phyloP scores from a whole-genome alignment of 2,888 invertebrate species.

The Limenitis camilla region DNA sequence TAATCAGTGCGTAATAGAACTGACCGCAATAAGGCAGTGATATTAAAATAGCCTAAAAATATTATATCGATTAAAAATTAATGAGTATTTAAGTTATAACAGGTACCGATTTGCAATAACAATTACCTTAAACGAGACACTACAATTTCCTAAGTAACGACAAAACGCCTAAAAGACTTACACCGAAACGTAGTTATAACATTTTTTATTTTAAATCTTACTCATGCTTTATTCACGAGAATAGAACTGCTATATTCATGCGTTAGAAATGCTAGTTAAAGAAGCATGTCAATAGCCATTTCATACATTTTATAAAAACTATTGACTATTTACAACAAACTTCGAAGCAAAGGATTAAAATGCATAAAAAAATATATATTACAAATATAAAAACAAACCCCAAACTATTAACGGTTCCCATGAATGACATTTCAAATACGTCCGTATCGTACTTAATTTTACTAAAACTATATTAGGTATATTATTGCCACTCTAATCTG shows the following conservation, averaged over 20 bases:
- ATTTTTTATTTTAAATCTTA: slow-evolving; percentile 5
- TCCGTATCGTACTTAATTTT: slow-evolving; percentile 39
- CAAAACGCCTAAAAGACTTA: slow-evolving; percentile 7
- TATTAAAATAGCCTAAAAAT: slow-evolving; percentile 5
- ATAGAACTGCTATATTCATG: slow-evolving; percentile 27
- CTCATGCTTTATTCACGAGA: slow-evolving; percentile 23
- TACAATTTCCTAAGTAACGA: slow-evolving; percentile 10
- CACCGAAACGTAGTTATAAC: slow-evolving; percentile 1
- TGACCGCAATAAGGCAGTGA: slow-evolving; percentile 13
- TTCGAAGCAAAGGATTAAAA: slow-evolving; percentile 47
- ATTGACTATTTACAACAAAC: slow-evolving; percentile 24
- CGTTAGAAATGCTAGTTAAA: slow-evolving; percentile 23
- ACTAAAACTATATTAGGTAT: slow-evolving; percentile 25
- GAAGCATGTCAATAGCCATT: slow-evolving; percentile 13
- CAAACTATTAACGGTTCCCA: slow-evolving; percentile 10
- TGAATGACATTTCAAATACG: slow-evolving; percentile 26
- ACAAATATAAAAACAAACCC: slow-evolving; percentile 23
- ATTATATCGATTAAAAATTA: neutral
- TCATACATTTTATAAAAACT: slow-evolving; percentile 3
- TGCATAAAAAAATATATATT: slow-evolving; percentile 26
- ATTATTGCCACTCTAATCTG: slow-evolving; percentile 29
- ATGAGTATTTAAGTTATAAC: slow-evolving; percentile 10
- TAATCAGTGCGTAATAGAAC: slow-evolving; percentile 3
- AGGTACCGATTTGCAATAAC: slow-evolving; percentile 18
- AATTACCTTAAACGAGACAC: slow-evolving; percentile 4